Evolutionary conservation across 2,888 invertebrate genomes (phyloP).

Genomic region (Amphipyra berbera): DNA sequence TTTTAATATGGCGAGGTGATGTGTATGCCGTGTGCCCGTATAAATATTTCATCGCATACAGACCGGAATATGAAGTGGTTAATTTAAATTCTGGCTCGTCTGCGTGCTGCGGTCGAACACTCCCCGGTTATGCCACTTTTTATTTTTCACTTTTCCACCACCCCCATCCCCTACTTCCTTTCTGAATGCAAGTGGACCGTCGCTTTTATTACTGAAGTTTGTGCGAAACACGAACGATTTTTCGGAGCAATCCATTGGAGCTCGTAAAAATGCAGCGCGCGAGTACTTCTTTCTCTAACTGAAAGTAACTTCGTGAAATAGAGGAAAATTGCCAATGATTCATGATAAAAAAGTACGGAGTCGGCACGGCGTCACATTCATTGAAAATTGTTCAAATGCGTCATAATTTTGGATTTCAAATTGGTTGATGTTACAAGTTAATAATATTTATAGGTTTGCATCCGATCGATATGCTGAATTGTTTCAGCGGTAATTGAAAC

Average conservation of each 20-base stretch:
- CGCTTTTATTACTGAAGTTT: slow-evolving; percentile 67
- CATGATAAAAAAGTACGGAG: slow-evolving; percentile 19
- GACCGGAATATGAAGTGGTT: slow-evolving; percentile 83
- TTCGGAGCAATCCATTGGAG: slow-evolving; percentile 52
- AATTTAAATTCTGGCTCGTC: slow-evolving; percentile 82
- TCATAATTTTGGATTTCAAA: slow-evolving; percentile 16
- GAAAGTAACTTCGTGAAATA: slow-evolving; percentile 39
- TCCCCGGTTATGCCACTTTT: slow-evolving; percentile 64
- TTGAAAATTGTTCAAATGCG: slow-evolving; percentile 10
- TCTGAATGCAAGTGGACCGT: slow-evolving; percentile 65
- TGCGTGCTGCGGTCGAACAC: slow-evolving; percentile 66
- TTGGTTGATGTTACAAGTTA: slow-evolving; percentile 14
- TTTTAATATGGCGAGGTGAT: slow-evolving; percentile 64
- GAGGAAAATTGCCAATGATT: slow-evolving; percentile 45
- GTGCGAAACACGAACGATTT: slow-evolving; percentile 62
- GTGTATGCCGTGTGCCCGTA: slow-evolving; percentile 68
- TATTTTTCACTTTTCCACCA: slow-evolving; percentile 63
- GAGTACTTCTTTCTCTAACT: slow-evolving; percentile 32
- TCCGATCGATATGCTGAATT: slow-evolving; percentile 7
- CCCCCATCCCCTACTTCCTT: slow-evolving; percentile 53
- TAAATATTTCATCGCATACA: slow-evolving; percentile 79
- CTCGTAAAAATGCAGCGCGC: slow-evolving; percentile 52
- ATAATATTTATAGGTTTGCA: slow-evolving; percentile 1
- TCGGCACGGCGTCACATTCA: slow-evolving; percentile 17
- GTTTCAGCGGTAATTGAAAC: slow-evolving; percentile 36